Percentiles rank a stretch among this genome's conserved stretches.
Evolutionary conservation across 1,140 invertebrate species (phyloP).

Genomic region (Formica exsecta): DNA sequence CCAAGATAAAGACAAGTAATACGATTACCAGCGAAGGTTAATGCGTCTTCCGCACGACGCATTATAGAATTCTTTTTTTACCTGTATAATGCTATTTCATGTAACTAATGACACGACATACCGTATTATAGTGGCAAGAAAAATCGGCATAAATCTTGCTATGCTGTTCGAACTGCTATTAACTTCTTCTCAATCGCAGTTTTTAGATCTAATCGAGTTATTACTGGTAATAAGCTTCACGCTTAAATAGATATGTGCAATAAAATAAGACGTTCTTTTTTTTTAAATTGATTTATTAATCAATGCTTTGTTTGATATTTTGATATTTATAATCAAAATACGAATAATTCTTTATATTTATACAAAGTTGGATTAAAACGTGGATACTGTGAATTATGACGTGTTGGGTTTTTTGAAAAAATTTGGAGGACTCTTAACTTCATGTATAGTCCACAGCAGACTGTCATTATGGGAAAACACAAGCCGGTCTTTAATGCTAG

Average conservation of each 20-base stretch:
- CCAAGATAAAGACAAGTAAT: constrained; percentile 62
- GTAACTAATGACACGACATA: constrained; percentile 17
- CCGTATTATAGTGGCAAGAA: not conserved
- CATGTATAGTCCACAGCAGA: constrained; percentile 5
- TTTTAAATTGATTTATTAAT: not conserved
- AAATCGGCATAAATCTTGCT: constrained; percentile 1
- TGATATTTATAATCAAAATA: not conserved
- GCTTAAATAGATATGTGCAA: not conserved
- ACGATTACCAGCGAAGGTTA: constrained; percentile 61
- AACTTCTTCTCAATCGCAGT: not conserved
- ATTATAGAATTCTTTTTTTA: constrained; percentile 20
- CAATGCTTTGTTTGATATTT: not conserved
- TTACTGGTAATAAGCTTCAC: constrained; percentile 4
- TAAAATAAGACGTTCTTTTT: not conserved
- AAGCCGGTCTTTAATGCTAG: constrained; percentile 76
- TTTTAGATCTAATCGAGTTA: constrained; percentile 17
- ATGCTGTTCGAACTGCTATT: constrained; percentile 5
- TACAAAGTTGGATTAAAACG: not conserved
- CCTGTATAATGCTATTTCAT: not conserved
- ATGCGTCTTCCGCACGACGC: constrained; percentile 28
- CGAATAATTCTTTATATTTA: constrained; percentile 15
- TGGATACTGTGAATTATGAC: not conserved
- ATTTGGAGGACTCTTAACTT: not conserved
- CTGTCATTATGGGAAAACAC: constrained; percentile 79
- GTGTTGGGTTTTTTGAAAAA: constrained; percentile 36